phyloP scores from a whole-genome alignment of 2,113 vertebrate species.

The Spheniscus mendiculus region DNA sequence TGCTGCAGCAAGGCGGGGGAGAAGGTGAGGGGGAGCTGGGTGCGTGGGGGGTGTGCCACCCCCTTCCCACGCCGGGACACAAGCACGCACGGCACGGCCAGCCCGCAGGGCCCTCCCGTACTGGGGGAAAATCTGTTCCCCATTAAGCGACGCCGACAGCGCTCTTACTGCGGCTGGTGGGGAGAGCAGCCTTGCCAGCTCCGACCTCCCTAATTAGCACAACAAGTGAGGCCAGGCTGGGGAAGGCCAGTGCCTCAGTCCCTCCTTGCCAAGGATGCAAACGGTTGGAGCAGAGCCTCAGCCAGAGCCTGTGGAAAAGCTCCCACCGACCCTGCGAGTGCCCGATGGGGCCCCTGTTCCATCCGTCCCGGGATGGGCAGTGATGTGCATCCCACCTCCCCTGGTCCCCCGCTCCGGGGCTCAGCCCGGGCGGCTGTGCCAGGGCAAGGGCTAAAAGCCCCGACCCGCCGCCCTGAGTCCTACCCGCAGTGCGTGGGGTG shows the following conservation, averaged over 20 bases:
- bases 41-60: not conserved
- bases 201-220: conserved; percentile 28
- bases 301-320: not conserved
- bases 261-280: conserved; percentile 41
- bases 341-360: not conserved
- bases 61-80: not conserved
- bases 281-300: not conserved
- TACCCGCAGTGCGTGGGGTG: rapidly evolving
- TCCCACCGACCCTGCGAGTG: rapidly evolving
- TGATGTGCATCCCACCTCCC: rapidly evolving
- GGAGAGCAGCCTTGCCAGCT: conserved; percentile 27
- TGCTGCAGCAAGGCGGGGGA: not conserved
- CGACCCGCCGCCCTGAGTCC: rapidly evolving
- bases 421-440: not conserved
- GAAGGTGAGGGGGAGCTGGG: not conserved
- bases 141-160: not conserved
- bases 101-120: not conserved
- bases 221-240: conserved; percentile 23
- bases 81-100: not conserved
- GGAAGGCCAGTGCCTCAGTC: not conserved
- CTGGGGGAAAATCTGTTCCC: conserved; percentile 15
- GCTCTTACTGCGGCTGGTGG: not conserved
- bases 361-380: rapidly evolving
- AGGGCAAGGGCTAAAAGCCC: rapidly evolving
- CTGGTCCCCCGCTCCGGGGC: rapidly evolving